phyloP scores from a whole-genome alignment of 2,888 invertebrate species.

The Sylvicola cinctus region DNA sequence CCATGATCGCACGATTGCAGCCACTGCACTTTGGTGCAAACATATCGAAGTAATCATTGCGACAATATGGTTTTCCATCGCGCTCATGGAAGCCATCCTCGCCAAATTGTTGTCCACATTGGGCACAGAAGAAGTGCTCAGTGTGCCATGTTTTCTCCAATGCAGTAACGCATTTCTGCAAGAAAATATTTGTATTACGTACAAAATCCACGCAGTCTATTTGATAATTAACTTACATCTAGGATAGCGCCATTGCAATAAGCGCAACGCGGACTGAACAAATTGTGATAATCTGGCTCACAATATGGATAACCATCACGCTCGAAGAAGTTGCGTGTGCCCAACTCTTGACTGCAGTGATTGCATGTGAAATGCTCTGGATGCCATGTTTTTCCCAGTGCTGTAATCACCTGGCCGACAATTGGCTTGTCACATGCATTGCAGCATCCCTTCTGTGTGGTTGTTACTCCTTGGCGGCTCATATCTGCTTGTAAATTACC shows the following conservation, averaged over 20 bases:
- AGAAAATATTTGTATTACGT: conserved; percentile 14
- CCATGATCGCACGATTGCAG: conserved; percentile 88
- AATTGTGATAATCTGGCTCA: conserved; percentile 94
- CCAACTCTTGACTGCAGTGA: conserved; percentile 90
- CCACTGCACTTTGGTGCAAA: conserved; percentile 97
- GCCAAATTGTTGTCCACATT: conserved; percentile 91
- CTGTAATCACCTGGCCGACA: conserved; percentile 86
- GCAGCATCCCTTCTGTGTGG: conserved; percentile 98
- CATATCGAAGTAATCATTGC: conserved; percentile 90
- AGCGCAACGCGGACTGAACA: conserved; percentile 95
- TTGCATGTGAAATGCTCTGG: conserved; percentile 98
- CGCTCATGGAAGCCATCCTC: conserved; percentile 96
- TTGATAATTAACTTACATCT: conserved; percentile 49
- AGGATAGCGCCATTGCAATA: conserved; percentile 98
- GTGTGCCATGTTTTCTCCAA: conserved; percentile 97
- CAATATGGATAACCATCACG: conserved; percentile 93
- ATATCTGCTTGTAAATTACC: conserved; percentile 73
- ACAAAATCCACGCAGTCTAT: conserved; percentile 1
- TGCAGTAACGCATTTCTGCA: conserved; percentile 95
- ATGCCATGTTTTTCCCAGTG: conserved; percentile 96
- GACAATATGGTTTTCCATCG: conserved; percentile 89
- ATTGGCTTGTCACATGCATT: conserved; percentile 97
- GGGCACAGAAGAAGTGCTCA: conserved; percentile 96
- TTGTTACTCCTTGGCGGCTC: conserved; percentile 96
- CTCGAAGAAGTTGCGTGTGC: conserved; percentile 97